Evolutionary conservation across 1,140 invertebrate species (phyloP), one percentile per base, ranked within the genome.

Genomic region (Stratiolaelaps scimitus): DNA sequence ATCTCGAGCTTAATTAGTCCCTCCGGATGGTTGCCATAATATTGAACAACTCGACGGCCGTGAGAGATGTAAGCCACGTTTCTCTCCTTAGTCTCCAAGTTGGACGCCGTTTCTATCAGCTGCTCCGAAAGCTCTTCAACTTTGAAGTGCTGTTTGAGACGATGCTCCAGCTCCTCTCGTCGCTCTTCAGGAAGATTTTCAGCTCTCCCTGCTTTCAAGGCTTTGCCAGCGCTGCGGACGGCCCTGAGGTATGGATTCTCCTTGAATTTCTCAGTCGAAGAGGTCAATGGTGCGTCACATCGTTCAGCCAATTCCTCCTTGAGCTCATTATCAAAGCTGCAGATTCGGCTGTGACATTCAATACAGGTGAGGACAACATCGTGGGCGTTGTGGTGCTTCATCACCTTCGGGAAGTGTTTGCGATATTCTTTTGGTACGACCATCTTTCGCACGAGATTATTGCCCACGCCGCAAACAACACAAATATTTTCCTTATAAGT

Each of bases 391-490:
- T 89, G 87, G 7, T 86, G 82, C 73, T 90, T 89, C 82, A 89
- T 83, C 46, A 85, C 78, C 68, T 80, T 80, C 81, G 88, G 87
- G 72, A 90, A 89, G 73, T 85, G 82, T 77, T 84, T 88, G 64
- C 87, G 81, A 73, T 90, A 91, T 76, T 91, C 87, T 66, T 83
- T 80, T 0, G 88, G 88, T 44, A 92, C 84, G 40, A 92, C 81
- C 70, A 86, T 87, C 74, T 90, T 90, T 2, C 85, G 77, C 43
- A 87, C 82, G 70, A 84, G 88, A 0, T 82, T 82, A 53, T 88
- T 81, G 0, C 74, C 74, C 5, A 74, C 71, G 1, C 88, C 88
- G 75, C 88, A 92, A 0, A 89, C 87, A 6, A 89, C 88, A 72
- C 88, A 92, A n/a, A 81, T 79, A 75, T 91, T 90, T 47, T 84